phyloP scores from a whole-genome alignment of 2,113 vertebrate genomes.

The Siniperca chuatsi region DNA sequence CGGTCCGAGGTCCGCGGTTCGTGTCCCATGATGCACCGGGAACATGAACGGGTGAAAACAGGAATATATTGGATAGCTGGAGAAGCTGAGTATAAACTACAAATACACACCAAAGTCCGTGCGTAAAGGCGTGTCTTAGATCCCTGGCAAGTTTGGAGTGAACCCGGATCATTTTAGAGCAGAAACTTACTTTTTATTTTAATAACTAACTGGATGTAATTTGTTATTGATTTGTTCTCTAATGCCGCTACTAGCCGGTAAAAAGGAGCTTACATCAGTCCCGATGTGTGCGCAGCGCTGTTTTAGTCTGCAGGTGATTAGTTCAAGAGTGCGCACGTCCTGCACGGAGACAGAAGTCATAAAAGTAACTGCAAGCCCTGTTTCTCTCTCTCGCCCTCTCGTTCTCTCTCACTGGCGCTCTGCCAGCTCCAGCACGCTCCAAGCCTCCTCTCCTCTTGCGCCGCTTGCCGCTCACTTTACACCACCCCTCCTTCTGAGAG shows the following conservation, averaged over 20 bases:
- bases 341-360: conserved; percentile 58
- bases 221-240: neutral
- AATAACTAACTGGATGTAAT: neutral
- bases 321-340: conserved; percentile 54
- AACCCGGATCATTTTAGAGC: neutral
- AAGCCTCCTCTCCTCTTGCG: conserved; percentile 70
- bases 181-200: neutral
- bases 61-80: neutral
- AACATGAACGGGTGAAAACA: neutral
- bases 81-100: neutral
- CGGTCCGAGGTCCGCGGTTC: neutral
- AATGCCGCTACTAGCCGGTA: too few species aligned
- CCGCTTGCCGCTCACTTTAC: conserved; percentile 77
- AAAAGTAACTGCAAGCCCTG: conserved; percentile 17
- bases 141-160: neutral
- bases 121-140: conserved; percentile 33
- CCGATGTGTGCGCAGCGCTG: neutral
- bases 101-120: neutral
- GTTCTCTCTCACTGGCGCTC: conserved; percentile 48
- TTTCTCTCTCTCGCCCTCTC: neutral
- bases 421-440: conserved; percentile 78
- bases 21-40: conserved; percentile 16
- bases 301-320: conserved; percentile 62
- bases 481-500: conserved; percentile 56
- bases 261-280: neutral